A percentile compares a stretch with the other conserved stretches of the same genome.
phyloP scores from a whole-genome alignment of 2,888 invertebrate genomes.

The Aphodius sticticus region DNA sequence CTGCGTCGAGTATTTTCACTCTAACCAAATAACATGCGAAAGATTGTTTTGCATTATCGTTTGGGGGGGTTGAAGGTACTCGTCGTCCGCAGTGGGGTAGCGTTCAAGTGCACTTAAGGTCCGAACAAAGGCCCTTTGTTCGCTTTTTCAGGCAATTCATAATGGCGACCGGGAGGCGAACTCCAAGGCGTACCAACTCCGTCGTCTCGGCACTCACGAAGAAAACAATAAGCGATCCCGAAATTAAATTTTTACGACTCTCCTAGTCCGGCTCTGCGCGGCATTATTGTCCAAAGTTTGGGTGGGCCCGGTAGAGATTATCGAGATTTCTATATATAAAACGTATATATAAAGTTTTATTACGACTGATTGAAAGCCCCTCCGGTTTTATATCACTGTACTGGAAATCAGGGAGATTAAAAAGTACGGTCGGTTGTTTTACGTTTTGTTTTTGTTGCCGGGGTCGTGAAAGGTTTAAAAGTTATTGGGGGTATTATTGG shows the following conservation, averaged over 20 bases:
- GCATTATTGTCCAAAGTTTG: neutral
- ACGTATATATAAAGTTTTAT: neutral
- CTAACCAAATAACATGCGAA: neutral
- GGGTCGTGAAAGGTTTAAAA: neutral
- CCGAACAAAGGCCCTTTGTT: slow-evolving; percentile 27
- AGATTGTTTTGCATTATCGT: neutral
- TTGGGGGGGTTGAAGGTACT: neutral
- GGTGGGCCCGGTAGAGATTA: neutral
- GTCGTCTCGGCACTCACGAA: neutral
- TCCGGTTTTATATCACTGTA: neutral
- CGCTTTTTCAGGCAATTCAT: slow-evolving; percentile 30
- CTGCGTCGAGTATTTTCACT: neutral
- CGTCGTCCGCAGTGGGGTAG: slow-evolving; percentile 5
- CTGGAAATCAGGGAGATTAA: neutral
- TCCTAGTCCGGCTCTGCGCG: neutral
- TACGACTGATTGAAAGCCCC: neutral
- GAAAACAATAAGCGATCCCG: neutral
- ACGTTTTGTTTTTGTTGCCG: neutral
- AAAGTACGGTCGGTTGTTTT: neutral
- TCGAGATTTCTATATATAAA: neutral
- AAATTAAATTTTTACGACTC: neutral
- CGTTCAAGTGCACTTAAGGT: slow-evolving; percentile 23
- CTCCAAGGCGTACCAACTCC: neutral
- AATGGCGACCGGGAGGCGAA: slow-evolving; percentile 11
- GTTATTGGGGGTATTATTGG: neutral